Evolutionary conservation across 1,140 invertebrate genomes (phyloP).

Genomic region (Acromyrmex heyeri): DNA sequence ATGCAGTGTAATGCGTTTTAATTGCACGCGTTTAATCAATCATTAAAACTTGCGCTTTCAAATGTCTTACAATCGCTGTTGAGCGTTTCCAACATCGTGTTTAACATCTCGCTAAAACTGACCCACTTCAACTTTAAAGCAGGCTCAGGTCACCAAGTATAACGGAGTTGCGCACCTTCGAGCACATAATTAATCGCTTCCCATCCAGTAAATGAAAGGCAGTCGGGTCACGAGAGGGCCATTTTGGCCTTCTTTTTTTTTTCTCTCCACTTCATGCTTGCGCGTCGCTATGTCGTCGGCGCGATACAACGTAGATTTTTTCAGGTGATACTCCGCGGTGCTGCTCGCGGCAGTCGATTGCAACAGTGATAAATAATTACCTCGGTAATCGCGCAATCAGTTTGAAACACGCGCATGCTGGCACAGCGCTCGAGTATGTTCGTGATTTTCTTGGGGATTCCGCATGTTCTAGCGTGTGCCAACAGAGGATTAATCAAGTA

Average conservation of each 20-base stretch:
- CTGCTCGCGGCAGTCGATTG: conserved; percentile 57
- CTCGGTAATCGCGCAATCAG: conserved; percentile 66
- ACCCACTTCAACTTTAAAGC: conserved; percentile 49
- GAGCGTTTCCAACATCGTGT: conserved; percentile 31
- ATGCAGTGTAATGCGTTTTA: conserved; percentile 32
- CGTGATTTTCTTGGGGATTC: conserved; percentile 43
- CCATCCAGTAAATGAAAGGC: conserved; percentile 32
- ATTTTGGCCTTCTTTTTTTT: conserved; percentile 26
- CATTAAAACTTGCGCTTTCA: conserved; percentile 33
- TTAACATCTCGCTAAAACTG: conserved; percentile 49
- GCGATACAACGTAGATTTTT: conserved; percentile 48
- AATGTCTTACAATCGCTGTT: conserved; percentile 10
- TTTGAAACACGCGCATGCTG: conserved; percentile 31
- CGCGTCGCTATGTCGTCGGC: background rate
- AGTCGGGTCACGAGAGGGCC: conserved; percentile 25
- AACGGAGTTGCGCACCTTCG: conserved; percentile 51
- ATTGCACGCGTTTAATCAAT: conserved; percentile 28
- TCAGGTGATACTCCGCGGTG: conserved; percentile 50
- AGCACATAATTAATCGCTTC: conserved; percentile 65
- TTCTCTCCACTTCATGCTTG: background rate
- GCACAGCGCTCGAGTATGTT: conserved; percentile 10
- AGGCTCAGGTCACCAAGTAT: conserved; percentile 37
- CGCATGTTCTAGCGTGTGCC: conserved; percentile 17
- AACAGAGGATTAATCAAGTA: conserved; percentile 36
- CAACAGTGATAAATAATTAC: conserved; percentile 70